Percentiles rank a stretch among this genome's conserved stretches.
These are phyloP conservation scores for Mirza zaza DNA, from an alignment of 2,113 vertebrate genomes.

Conservation along the genomic window DNA sequence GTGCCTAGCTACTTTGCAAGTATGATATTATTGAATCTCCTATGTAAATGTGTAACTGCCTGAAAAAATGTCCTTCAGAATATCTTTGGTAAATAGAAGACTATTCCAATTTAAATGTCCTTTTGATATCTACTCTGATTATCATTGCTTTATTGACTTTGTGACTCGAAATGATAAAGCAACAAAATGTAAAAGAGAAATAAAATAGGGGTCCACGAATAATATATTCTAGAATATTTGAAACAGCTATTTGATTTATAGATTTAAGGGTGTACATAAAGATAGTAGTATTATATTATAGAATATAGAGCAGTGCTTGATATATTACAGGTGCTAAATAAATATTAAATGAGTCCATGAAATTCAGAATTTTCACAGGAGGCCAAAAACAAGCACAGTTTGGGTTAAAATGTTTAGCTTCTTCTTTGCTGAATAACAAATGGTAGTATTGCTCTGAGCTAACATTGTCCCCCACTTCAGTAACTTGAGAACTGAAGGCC, in stretches of 20 bases:
- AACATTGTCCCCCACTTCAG: background rate
- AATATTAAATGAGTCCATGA: conserved; percentile 25
- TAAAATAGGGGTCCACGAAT: conserved; percentile 12
- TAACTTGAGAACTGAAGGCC: background rate
- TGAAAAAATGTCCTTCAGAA: conserved; percentile 70
- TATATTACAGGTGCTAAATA: background rate
- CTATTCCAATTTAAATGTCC: conserved; percentile 61
- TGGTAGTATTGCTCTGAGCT: background rate
- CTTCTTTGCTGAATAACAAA: conserved; percentile 22
- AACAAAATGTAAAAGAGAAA: conserved; percentile 52
- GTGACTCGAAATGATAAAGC: conserved; percentile 48
- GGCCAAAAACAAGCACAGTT: background rate
- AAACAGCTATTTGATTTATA: background rate
- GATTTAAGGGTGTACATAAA: background rate
- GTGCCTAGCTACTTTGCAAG: conserved; percentile 74
- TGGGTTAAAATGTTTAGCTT: background rate
- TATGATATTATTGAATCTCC: conserved; percentile 76
- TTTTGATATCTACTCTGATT: conserved; percentile 66
- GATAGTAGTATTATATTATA: background rate
- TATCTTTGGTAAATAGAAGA: conserved; percentile 65
- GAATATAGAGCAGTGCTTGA: background rate
- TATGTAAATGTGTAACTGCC: conserved; percentile 71
- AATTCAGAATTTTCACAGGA: conserved; percentile 43
- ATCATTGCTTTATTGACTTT: conserved; percentile 63
- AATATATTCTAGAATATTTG: conserved; percentile 37